phyloP scores from a whole-genome alignment of 2,888 invertebrate species.

The Eupeodes luniger region DNA sequence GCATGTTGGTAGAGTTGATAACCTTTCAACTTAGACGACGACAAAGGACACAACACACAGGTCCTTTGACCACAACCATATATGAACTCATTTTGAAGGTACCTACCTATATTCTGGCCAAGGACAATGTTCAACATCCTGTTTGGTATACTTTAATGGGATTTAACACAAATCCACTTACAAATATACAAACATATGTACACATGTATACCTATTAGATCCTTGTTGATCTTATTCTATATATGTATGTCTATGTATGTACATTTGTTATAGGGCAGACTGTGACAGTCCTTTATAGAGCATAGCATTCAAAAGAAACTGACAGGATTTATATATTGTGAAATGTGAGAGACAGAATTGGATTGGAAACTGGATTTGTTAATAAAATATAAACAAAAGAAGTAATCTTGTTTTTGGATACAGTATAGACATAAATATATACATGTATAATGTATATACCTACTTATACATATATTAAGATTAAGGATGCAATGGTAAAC shows the following conservation, averaged over 20 bases:
- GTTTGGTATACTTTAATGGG: slow-evolving; percentile 31
- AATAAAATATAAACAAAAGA: slow-evolving; percentile 27
- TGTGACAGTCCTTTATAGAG: slow-evolving; percentile 6
- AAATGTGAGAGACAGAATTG: slow-evolving; percentile 15
- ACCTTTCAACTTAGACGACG: not conserved
- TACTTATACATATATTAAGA: not conserved
- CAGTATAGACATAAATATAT: not conserved
- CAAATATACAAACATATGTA: no score
- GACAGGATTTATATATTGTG: slow-evolving; percentile 18
- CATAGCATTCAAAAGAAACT: not conserved
- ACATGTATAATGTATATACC: not conserved
- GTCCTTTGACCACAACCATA: slow-evolving; percentile 16
- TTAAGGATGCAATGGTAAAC: not conserved
- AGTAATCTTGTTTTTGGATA: not conserved
- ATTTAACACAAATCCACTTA: slow-evolving; percentile 34
- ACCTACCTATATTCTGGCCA: slow-evolving; percentile 1
- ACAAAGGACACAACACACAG: not conserved
- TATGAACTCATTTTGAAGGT: slow-evolving; percentile 21
- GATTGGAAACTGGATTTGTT: slow-evolving; percentile 18
- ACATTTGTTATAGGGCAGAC: not conserved
- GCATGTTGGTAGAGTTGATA: not conserved
- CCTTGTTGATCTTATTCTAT: slow-evolving; percentile 9
- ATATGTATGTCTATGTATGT: no score
- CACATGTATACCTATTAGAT: not conserved
- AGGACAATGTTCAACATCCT: slow-evolving; percentile 22